These are phyloP conservation scores for Ethmia dodecea DNA, from an alignment of 2,888 invertebrate genomes.

Conservation along the genomic window DNA sequence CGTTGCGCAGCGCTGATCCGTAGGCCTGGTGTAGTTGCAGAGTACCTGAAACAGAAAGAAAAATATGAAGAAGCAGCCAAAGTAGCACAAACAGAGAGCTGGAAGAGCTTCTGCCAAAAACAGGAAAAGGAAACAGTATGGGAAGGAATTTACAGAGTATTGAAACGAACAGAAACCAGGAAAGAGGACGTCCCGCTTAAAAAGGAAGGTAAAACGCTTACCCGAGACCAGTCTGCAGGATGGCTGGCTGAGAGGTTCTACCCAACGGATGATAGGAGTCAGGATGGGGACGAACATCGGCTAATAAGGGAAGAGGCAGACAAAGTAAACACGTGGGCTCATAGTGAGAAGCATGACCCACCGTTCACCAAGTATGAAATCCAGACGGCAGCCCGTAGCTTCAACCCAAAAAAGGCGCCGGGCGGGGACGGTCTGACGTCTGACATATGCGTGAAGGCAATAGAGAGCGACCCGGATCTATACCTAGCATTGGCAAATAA, in stretches of 20 bases:
- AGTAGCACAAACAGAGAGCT: constrained; percentile 13
- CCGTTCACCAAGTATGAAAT: not conserved
- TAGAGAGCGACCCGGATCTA: not conserved
- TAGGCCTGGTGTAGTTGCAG: not conserved
- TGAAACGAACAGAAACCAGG: not conserved
- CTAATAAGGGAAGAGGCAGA: not conserved
- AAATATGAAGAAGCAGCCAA: constrained; percentile 13
- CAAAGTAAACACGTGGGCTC: constrained; percentile 1
- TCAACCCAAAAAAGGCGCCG: constrained; percentile 16
- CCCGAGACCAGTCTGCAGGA: constrained; percentile 2
- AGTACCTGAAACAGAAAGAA: too few relatives aligned
- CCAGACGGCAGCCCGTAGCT: not conserved
- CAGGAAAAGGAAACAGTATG: constrained; percentile 16
- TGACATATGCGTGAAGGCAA: not conserved
- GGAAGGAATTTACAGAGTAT: constrained; percentile 7
- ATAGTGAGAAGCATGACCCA: not conserved
- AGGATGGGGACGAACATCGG: not conserved
- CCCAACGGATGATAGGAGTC: too few relatives aligned
- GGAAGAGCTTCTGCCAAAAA: constrained; percentile 17
- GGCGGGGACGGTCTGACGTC: constrained; percentile 15
- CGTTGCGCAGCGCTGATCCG: not conserved
- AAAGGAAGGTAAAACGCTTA: not conserved
- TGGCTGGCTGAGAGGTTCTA: too few relatives aligned
- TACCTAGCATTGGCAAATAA: not conserved
- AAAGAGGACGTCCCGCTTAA: constrained; percentile 1